These are phyloP conservation scores for Aplysina aerophoba DNA, from an alignment of 37 sponge, comb jelly and placozoan genomes.

Conservation along the genomic window DNA sequence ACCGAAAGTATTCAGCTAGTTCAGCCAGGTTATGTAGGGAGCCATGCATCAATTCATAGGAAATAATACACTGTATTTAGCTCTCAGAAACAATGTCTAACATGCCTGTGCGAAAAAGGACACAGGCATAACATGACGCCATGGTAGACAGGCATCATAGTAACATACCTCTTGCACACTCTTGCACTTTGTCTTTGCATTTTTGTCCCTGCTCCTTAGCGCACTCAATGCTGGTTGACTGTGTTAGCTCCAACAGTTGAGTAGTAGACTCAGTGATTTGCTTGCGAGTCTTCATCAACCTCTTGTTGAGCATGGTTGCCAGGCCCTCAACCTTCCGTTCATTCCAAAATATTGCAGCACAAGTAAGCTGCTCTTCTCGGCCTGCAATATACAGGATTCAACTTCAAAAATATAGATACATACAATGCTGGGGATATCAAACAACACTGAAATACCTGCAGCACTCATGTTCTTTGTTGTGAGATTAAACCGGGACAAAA, in stretches of 20 bases:
- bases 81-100: neutral
- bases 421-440: neutral
- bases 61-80: neutral
- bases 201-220: constrained; percentile 15
- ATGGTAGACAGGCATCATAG: neutral
- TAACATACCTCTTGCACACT: constrained; percentile 27
- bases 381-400: constrained; percentile 6
- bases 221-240: neutral
- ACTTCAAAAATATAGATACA: neutral
- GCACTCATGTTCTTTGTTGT: too few relatives aligned
- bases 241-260: constrained; percentile 5
- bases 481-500: constrained; percentile 10
- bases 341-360: constrained; percentile 19
- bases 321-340: constrained; percentile 10
- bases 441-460: too few relatives aligned
- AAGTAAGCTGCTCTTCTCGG: constrained; percentile 24
- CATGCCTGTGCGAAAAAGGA: neutral
- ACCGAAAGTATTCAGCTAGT: constrained; percentile 1
- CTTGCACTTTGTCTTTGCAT: constrained; percentile 26
- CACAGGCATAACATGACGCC: neutral
- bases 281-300: constrained; percentile 23
- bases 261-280: neutral
- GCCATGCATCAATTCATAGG: constrained; percentile 7
- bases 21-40: constrained; percentile 22
- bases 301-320: neutral